Base-by-base conservation (phyloP, 2,797 vertebrate species). In the Platyrinchus mystaceus region DNA sequence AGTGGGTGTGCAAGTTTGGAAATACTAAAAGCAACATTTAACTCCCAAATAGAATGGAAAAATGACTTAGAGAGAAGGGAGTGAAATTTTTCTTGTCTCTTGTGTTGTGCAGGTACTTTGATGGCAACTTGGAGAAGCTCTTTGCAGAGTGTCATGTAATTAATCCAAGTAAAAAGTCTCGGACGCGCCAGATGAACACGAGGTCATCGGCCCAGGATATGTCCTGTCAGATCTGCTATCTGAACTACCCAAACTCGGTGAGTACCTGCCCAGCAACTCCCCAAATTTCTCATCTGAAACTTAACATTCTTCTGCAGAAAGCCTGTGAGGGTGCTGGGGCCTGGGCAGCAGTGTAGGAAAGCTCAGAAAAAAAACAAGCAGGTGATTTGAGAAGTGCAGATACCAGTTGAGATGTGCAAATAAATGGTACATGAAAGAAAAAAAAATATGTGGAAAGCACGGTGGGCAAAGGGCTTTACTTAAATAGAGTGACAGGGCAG, bases 141-240 rank as follows among this genome's bases (percentile, higher is more conserved):
- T 99, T 99, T 98, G 99, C 99, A 14, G 99, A 99, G 98, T 99
- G 99, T 98, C 99, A 99, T 59, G 99, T 99, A 97, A 99, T 99
- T 98, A 99, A 99, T 97, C 99, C 99, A 91, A 99, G 99, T 98
- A 99, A 99, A 98, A 99, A 99, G 97, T 99, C 99, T 89, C 98
- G 99, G 93, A 99, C 99, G 63, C 99, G 99, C 97, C 99, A 99
- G 97, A 99, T 99, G 98, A 99, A 99, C 98, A 99, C 99, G 76
- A 98, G 99, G 96, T 99, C 99, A 27, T 99, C 99, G 43, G 99
- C 99, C 94, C 99, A 99, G 98, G 99, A 99, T 96, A 99, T 99
- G 99, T 99, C 99, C 95, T 99, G 99, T 98, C 99, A 99, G 98
- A 99, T 99, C 97, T 99, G 99, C 98, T 99, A 99, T 97, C 98